Percentiles rank a stretch among this genome's conserved stretches.
Evolutionary conservation across 1,140 invertebrate genomes (phyloP).

Genomic region (Conus betulinus): DNA sequence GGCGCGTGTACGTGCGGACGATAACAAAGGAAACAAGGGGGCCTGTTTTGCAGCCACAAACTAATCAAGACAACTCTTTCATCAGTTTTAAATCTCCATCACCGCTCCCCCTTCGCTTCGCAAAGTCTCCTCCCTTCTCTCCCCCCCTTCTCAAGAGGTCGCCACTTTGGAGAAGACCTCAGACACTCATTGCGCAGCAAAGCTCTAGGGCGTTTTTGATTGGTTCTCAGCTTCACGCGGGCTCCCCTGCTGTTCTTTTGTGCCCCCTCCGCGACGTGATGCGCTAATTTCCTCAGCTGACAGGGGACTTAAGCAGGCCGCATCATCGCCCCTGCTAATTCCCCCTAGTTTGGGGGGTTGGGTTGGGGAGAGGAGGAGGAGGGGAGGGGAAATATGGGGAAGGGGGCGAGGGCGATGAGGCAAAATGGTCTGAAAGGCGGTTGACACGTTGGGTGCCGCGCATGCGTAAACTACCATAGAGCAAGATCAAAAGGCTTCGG

Average conservation of each 20-base stretch:
- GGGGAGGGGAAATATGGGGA: neutral
- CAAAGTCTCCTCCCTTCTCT: neutral
- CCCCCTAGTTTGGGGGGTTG: neutral
- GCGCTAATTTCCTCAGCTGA: conserved; percentile 30
- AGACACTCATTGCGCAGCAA: conserved; percentile 11
- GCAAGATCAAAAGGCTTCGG: no score
- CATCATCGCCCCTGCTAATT: neutral
- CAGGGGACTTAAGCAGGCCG: neutral
- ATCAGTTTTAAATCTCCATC: neutral
- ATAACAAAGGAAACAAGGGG: neutral
- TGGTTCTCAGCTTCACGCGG: conserved; percentile 28
- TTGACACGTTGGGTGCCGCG: neutral
- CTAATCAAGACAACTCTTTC: conserved; percentile 14
- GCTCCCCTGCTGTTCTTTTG: conserved; percentile 35
- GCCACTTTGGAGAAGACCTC: neutral
- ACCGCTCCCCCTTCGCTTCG: neutral
- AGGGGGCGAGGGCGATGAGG: neutral
- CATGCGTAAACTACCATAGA: no score
- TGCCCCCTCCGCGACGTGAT: conserved; percentile 17
- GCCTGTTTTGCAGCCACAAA: conserved; percentile 5
- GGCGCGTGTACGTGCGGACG: neutral
- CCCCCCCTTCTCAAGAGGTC: neutral
- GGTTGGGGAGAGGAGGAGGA: neutral
- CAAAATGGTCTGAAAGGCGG: neutral
- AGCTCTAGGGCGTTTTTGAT: conserved; percentile 36